Evolutionary conservation across 2,797 vertebrate species (phyloP).

Genomic region (Gouania willdenowi): DNA sequence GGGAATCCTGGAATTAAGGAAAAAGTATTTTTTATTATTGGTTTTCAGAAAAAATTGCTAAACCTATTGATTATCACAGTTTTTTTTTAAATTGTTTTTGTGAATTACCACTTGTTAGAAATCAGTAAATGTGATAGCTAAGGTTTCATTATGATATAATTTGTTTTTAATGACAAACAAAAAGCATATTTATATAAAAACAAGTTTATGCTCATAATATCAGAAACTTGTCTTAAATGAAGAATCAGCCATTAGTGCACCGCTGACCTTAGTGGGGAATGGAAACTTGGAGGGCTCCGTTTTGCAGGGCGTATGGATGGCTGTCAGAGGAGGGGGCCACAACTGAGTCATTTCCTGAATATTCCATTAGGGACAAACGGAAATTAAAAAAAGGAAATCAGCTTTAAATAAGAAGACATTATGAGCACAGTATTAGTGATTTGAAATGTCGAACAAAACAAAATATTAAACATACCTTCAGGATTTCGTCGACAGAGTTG

Average conservation of each 20-base stretch:
- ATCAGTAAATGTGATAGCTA: too few species aligned
- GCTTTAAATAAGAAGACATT: background rate
- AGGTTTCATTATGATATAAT: too few species aligned
- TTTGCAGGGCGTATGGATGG: constrained; percentile 98
- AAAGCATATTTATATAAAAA: too few species aligned
- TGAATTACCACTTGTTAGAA: too few species aligned
- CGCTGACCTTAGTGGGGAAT: constrained; percentile 95
- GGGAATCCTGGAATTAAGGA: constrained; percentile 78
- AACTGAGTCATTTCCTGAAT: constrained; percentile 98
- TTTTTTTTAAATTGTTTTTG: background rate
- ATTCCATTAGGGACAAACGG: background rate
- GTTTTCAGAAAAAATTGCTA: too few species aligned
- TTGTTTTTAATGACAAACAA: too few species aligned
- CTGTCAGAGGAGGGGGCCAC: constrained; percentile 96
- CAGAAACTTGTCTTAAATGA: constrained; percentile 3
- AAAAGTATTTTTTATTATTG: background rate
- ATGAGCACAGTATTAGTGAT: too few species aligned
- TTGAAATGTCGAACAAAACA: background rate
- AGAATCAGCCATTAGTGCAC: constrained; percentile 2
- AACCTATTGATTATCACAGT: too few species aligned
- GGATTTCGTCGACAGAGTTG: constrained; percentile 97
- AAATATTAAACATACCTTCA: constrained; percentile 83
- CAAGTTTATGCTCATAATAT: too few species aligned
- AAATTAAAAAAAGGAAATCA: constrained; percentile 15
- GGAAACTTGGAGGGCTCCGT: constrained; percentile 98